Percentiles rank a stretch among this genome's conserved stretches.
Conservation (phyloP, 2,888 invertebrate species). For the Mimas tiliae region DNA sequence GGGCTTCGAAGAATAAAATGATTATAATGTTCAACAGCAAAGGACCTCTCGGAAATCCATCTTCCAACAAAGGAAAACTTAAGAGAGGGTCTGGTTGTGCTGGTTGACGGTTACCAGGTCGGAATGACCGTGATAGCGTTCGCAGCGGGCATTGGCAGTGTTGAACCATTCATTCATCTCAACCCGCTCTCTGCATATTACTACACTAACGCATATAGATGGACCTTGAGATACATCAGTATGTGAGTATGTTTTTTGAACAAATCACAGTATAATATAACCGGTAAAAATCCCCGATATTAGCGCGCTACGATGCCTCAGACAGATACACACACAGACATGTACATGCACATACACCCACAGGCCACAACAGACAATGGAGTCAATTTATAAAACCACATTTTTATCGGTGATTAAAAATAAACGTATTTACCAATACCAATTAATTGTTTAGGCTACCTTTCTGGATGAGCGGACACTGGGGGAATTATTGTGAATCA, state of each 20-base stretch:
- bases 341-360: too few species aligned
- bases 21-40: conserved; percentile 37
- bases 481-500: conserved; percentile 56
- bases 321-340: too few species aligned
- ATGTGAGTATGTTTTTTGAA: conserved; percentile 51
- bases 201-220: conserved; percentile 63
- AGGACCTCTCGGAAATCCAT: conserved; percentile 31
- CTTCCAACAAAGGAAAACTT: conserved; percentile 47
- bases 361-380: too few species aligned
- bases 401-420: too few species aligned
- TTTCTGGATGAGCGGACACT: conserved; percentile 58
- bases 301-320: not conserved
- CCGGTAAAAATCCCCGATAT: too few species aligned
- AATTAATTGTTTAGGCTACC: conserved; percentile 51
- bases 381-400: too few species aligned
- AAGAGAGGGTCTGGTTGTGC: conserved; percentile 49
- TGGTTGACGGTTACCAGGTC: conserved; percentile 57
- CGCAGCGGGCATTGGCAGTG: conserved; percentile 49
- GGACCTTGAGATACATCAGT: conserved; percentile 62
- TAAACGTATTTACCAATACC: not conserved
- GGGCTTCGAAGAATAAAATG: too few species aligned
- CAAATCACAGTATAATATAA: not conserved
- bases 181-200: conserved; percentile 56
- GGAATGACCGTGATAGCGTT: conserved; percentile 56
- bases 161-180: conserved; percentile 47